Evolutionary conservation across 2,888 invertebrate genomes (phyloP), one percentile per base, ranked within the genome.

Genomic region (Ariolimax columbianus): DNA sequence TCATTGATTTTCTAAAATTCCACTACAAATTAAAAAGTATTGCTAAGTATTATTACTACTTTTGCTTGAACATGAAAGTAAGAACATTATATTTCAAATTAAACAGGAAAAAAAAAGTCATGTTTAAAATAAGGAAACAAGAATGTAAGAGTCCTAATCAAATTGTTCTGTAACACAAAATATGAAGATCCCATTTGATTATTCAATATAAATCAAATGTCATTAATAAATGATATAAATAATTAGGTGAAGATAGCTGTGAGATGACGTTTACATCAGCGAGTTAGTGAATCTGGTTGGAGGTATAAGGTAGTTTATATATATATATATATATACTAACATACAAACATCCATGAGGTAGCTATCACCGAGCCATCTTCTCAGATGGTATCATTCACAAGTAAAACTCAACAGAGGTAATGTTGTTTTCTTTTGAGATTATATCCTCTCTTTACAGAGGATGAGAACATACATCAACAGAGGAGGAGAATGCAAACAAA

Each of bases 341-440:
- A 82, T 55, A 82, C 72, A 82, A 72, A 82, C 82, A 82, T 36
- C 30, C 30, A 73, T 82, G 82, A 82, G 82, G 82, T 82, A 82
- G 82, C 82, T 72, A 70, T 40, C 40, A 68, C 47, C 43, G 47
- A 30, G 33, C 40, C 72, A 40, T 70, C 82, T 70, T 55, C n/a
- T 59, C 63, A 78, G 78, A 73, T 43, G 73, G 73, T 73, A 40
- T 73, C 73, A n/a, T 73, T 43, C 73, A 73, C 43, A 73, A 43
- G 73, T 73, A 40, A 72, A 66, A 73, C 43, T 73, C 43, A 73
- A 73, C 73, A 73, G 43, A 73, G 73, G 73, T 73, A 73, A 73
- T 73, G 43, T 73, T 73, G 43, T 73, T 73, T 73, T 40, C 30
- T 43, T 70, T 73, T 73, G 73, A 73, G 43, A 73, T 73, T 43